Evolutionary conservation across 2,888 invertebrate species (phyloP).

Genomic region (Bimastos eiseni): DNA sequence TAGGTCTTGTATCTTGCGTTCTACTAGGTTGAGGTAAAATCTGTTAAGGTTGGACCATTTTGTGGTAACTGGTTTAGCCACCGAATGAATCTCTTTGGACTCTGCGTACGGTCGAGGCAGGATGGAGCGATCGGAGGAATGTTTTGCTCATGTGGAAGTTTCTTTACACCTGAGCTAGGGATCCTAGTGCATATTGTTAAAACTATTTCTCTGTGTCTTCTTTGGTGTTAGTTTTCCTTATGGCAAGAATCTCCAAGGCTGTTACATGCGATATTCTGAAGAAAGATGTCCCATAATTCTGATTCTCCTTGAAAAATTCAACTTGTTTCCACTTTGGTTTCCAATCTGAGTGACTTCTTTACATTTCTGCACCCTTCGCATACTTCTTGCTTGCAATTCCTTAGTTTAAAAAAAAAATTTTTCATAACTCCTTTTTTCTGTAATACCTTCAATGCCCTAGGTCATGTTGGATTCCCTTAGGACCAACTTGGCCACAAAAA

Average conservation of each 20-base stretch:
- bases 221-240: neutral
- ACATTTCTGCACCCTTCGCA: neutral
- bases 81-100: neutral
- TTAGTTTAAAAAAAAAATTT: neutral
- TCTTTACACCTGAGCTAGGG: neutral
- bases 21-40: slow-evolving; percentile 14
- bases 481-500: neutral
- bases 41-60: neutral
- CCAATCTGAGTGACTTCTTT: neutral
- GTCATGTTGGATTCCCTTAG: neutral
- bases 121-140: neutral
- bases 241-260: neutral
- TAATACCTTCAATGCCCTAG: neutral
- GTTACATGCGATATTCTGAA: neutral
- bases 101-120: neutral
- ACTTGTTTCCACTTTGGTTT: neutral
- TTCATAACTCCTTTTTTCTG: neutral
- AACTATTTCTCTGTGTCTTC: slow-evolving; percentile 2
- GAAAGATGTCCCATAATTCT: neutral
- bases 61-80: neutral
- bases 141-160: neutral
- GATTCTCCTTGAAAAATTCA: neutral
- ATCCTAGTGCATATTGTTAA: neutral
- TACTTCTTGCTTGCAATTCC: neutral
- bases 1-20: slow-evolving; percentile 23